Evolutionary conservation across 2,797 vertebrate genomes (phyloP).

Genomic region (Triplophysa bombifrons): DNA sequence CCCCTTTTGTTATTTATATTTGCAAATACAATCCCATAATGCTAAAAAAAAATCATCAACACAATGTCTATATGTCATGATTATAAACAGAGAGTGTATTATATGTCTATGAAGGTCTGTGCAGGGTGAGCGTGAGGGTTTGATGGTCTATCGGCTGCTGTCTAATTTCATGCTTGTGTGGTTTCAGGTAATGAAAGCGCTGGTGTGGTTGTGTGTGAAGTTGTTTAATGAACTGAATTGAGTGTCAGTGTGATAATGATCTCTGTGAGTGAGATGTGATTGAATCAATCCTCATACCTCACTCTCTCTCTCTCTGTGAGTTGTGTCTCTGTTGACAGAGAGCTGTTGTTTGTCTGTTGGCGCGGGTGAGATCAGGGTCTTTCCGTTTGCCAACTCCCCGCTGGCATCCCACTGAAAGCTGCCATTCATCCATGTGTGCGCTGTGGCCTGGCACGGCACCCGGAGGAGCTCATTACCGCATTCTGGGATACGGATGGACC

Average conservation of each 20-base stretch:
- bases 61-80: too few species aligned
- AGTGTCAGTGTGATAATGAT: not conserved
- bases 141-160: not conserved
- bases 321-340: not conserved
- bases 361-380: not conserved
- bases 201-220: constrained; percentile 5
- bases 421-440: constrained; percentile 10
- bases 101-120: not conserved
- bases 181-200: not conserved
- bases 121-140: not conserved
- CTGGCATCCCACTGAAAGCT: not conserved
- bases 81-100: too few species aligned
- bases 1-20: too few species aligned
- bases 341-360: constrained; percentile 10
- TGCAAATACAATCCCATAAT: too few species aligned
- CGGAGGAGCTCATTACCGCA: constrained; percentile 27
- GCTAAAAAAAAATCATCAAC: too few species aligned
- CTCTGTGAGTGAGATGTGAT: not conserved
- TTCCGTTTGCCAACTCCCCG: not conserved
- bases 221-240: constrained; percentile 18
- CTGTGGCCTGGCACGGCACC: constrained; percentile 8
- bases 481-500: not conserved
- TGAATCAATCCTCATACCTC: too few species aligned
- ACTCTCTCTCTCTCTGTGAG: not conserved
- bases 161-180: not conserved